Evolutionary conservation across 2,888 invertebrate genomes (phyloP).

Genomic region (Tenthredo notha): DNA sequence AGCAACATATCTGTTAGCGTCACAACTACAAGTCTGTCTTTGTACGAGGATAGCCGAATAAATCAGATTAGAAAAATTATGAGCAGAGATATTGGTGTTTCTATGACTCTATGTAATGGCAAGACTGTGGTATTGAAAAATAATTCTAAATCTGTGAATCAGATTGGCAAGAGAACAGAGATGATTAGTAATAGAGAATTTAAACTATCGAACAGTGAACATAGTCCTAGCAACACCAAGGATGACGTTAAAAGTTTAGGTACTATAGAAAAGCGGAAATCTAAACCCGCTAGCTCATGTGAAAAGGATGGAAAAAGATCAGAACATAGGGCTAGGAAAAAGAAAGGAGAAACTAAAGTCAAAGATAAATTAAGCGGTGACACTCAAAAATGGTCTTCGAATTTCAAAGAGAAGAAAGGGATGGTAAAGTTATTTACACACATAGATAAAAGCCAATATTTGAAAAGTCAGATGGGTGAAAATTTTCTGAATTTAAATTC

Average conservation of each 20-base stretch:
- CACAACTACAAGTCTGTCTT: not conserved
- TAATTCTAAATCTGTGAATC: slow-evolving; percentile 50
- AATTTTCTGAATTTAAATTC: slow-evolving; percentile 33
- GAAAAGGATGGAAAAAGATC: slow-evolving; percentile 30
- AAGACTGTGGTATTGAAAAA: slow-evolving; percentile 21
- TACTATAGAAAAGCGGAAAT: slow-evolving; percentile 7
- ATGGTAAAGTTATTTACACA: slow-evolving; percentile 22
- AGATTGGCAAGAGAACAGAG: slow-evolving; percentile 27
- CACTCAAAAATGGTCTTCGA: not conserved
- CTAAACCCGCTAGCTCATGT: not conserved
- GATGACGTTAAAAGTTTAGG: not conserved
- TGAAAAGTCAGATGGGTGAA: slow-evolving; percentile 47
- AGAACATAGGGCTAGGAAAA: not conserved
- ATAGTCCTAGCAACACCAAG: not conserved
- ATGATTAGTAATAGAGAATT: not conserved
- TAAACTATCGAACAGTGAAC: slow-evolving; percentile 17
- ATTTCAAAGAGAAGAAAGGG: slow-evolving; percentile 1
- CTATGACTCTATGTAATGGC: not conserved
- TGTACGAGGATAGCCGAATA: slow-evolving; percentile 8
- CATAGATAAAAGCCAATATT: slow-evolving; percentile 50
- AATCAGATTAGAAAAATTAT: slow-evolving; percentile 21
- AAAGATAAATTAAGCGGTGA: not conserved
- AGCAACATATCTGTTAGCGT: slow-evolving; percentile 41
- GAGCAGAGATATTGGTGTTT: not conserved
- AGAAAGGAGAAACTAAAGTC: not conserved